These are phyloP conservation scores for Osmerus mordax DNA, from an alignment of 2,113 vertebrate genomes.

Conservation along the genomic window DNA sequence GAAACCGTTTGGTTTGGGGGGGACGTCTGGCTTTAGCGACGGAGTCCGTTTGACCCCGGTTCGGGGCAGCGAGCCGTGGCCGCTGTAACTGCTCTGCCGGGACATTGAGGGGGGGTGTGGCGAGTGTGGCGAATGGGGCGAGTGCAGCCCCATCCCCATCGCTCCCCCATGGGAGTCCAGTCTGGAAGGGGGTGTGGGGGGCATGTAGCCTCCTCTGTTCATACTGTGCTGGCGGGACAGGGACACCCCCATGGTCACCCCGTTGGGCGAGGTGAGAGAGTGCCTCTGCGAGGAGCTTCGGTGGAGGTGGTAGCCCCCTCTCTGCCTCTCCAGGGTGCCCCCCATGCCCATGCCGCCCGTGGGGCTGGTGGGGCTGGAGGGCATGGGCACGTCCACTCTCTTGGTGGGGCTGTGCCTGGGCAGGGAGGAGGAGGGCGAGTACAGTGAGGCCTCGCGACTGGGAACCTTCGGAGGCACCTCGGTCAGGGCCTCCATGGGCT, in stretches of 20 bases:
- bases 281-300: constrained; percentile 94
- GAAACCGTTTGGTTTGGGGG: constrained; percentile 93
- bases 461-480: constrained; percentile 95
- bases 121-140: constrained; percentile 74
- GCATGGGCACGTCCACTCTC: constrained; percentile 91
- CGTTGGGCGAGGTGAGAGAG: constrained; percentile 88
- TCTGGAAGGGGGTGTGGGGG: constrained; percentile 84
- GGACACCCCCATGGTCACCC: constrained; percentile 88
- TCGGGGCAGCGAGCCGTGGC: constrained; percentile 91
- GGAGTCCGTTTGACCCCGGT: constrained; percentile 93
- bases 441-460: constrained; percentile 91
- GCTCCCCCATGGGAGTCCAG: constrained; percentile 87
- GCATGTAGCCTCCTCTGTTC: constrained; percentile 87
- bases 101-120: constrained; percentile 86
- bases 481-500: constrained; percentile 86
- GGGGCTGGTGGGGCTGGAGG: constrained; percentile 84
- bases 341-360: constrained; percentile 78
- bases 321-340: constrained; percentile 88
- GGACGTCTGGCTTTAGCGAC: constrained; percentile 95
- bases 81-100: constrained; percentile 92
- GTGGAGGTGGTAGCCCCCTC: constrained; percentile 86
- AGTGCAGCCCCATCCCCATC: constrained; percentile 81
- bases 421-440: constrained; percentile 93
- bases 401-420: constrained; percentile 96
- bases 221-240: constrained; percentile 92